Base-by-base conservation (phyloP, 1,140 invertebrate genomes). In the Leptinotarsa texana region DNA sequence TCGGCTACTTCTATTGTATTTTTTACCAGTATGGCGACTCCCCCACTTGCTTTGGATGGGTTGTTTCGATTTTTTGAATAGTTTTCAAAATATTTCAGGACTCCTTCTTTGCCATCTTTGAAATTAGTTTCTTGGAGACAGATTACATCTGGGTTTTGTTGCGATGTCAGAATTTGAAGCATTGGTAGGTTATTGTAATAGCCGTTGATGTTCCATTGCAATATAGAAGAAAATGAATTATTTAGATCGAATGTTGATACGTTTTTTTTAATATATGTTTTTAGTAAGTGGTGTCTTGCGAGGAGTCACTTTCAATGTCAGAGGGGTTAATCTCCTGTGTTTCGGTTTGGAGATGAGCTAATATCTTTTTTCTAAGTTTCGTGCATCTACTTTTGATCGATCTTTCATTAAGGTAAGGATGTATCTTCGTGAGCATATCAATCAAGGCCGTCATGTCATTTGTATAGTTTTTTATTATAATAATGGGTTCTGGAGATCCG, bases 261-360 rank as follows among this genome's bases (percentile, higher is more conserved):
- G n/a, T 13, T 15, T 57, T 17, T 17, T 15, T 57, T 57, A 4
- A 4, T n/a, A 15, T 57, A 17, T 57, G 2, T 57, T 17, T 57
- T 57, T n/a, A 57, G n/a, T 57, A 57, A n/a, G 51, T 65, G 15
- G 24, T 65, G 13, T 65, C 21, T 21, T 21, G 63, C 21, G 63
- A 65, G 8, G 63, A 65, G 21, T 65, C 63, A 65, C 63, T 65
- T 65, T 65, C 63, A 21, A 65, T 15, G 21, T 65, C 13, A 3
- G 24, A 22, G 63, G 15, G 18, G 63, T 65, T n/a, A 17, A n/a
- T 21, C 15, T 65, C 63, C 51, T 57, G 51, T 65, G 15, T 15
- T 65, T 65, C 51, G n/a, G n/a, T 65, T 65, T 65, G 63, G 21
- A 65, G 63, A 65, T 65, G 63, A n/a, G 63, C 21, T 65, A 65